Base-by-base conservation (phyloP, 2,797 vertebrate species). In the Nannoperca obscura region DNA sequence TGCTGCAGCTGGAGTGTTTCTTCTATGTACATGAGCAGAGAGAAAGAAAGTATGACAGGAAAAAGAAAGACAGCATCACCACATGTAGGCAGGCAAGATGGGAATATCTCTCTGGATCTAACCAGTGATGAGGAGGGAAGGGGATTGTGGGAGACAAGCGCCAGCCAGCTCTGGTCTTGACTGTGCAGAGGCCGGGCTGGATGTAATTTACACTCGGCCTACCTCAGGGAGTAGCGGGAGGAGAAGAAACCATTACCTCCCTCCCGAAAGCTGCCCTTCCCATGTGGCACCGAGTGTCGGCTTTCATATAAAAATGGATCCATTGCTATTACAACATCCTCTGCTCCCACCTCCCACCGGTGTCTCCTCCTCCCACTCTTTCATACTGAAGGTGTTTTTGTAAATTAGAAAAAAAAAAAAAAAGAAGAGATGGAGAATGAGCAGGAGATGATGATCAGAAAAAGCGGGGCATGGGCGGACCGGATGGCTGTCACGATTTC, bases 201-300 rank as follows among this genome's bases (percentile, higher is more conserved):
- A 91, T 94, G 94, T 93, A 95, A 96, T 95, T 95, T 94, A 93
- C 93, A 94, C 93, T 74, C 62, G 13, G 68, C 85, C 83, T 87
- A 86, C 91, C 90, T 92, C 91, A 52, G 90, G 89, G 93, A 91
- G 88, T 82, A 13, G 84, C 71, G 32, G 86, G 63, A 86, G 78
- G 81, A 90, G 80, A 81, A 90, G 85, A 87, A 87, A 85, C 87
- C 90, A 93, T 94, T 93, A 91, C 89, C 92, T 89, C 84, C 88
- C 81, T 83, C 65, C 86, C 89, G 83, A 89, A 89, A 83, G 80
- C 81, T 53, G 78, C 78, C 85, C 83, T 57, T 84, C 87, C 90
- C 78, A 67, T 71, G 86, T 82, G 88, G 83, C 88, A 52, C 42
- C 22, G 76, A 87, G 91, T 91, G 87, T 92, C 92, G 81, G 80